Evolutionary conservation across 2,888 invertebrate species (phyloP), one percentile per base, ranked within the genome.

Genomic region (Hypena proboscidalis): DNA sequence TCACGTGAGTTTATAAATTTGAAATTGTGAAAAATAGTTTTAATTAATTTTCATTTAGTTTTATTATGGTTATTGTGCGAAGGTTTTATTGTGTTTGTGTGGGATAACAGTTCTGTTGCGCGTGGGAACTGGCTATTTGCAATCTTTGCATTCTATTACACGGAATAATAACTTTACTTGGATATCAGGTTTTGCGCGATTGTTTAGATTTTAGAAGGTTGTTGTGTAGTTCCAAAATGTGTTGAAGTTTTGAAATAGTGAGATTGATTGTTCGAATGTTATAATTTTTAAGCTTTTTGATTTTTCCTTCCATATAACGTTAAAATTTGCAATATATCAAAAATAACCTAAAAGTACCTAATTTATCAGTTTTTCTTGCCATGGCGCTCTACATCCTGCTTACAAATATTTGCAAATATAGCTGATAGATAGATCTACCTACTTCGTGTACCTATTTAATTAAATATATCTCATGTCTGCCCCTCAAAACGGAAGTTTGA

Each of bases 51-150:
- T 11, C 3, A 8, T 7, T 31, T 1, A 13, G 4, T 3, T n/a
- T 11, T 21, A 31, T 31, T 11, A 8, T 3, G 13, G 14, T 14
- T 22, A 14, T 14, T 48, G 38, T 29, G 31, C 20, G 14, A 15
- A n/a, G 6, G 20, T 11, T 7, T 32, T 31, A 10, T 36, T 45
- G 29, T 45, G 41, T 52, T 52, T 45, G 48, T 52, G 37, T 45
- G 48, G 42, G 60, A n/a, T 55, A 63, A 45, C 45, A 58, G 36
- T 67, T 61, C 63, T 54, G 58, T 45, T 46, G 53, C 67, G 56
- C 67, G 77, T 77, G 82, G 70, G 83, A 87, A 86, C 84, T 74
- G 76, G 82, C 76, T 77, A 80, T 79, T 70, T 76, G 82, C 87
- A 85, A 82, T 85, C 81, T 75, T 68, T 72, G 71, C 80, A 81